These are phyloP conservation scores for Podabrus alpinus DNA, from an alignment of 2,888 invertebrate species.

Conservation along the genomic window DNA sequence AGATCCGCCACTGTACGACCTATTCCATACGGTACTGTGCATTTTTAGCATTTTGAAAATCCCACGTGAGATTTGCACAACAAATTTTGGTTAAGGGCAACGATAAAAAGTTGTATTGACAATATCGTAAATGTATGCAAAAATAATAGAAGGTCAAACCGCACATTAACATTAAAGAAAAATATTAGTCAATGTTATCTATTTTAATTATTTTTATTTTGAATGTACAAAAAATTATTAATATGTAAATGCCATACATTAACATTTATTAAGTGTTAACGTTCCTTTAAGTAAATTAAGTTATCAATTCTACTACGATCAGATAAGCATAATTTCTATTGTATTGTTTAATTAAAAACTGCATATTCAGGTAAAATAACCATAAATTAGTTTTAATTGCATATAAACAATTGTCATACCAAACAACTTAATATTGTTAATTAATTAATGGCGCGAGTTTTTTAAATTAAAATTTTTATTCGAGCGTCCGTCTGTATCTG, in stretches of 20 bases:
- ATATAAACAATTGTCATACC: neutral
- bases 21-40: no score
- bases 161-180: neutral
- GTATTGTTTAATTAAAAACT: neutral
- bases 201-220: neutral
- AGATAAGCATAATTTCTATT: slow-evolving; percentile 1
- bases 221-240: neutral
- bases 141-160: neutral
- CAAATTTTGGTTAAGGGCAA: neutral
- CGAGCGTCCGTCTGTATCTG: neutral
- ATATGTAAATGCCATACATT: neutral
- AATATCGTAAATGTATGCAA: neutral
- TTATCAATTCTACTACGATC: neutral
- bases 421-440: neutral
- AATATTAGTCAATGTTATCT: neutral
- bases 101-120: neutral
- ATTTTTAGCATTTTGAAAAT: no score
- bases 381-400: neutral
- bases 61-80: neutral
- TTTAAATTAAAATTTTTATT: neutral
- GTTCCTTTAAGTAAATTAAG: neutral
- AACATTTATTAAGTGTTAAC: neutral
- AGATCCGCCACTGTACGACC: no score
- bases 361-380: neutral
- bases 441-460: neutral